Evolutionary conservation across 2,888 invertebrate genomes (phyloP).

Genomic region (Bombylius major): DNA sequence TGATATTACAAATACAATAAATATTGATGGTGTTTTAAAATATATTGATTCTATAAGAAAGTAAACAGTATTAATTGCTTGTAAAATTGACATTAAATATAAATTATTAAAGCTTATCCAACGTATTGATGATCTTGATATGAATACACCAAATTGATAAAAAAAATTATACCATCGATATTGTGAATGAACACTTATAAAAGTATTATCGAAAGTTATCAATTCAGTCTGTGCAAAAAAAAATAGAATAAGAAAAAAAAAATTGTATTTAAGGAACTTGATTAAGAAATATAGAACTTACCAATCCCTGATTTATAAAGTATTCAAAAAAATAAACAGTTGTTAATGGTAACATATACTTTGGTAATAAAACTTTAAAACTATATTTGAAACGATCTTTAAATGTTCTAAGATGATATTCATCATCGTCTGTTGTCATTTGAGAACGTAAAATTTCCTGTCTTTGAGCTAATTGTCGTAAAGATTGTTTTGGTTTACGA

Average conservation of each 20-base stretch:
- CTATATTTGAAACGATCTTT: constrained; percentile 40
- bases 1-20: constrained; percentile 50
- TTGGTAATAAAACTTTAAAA: constrained; percentile 36
- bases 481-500: constrained; percentile 24
- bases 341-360: constrained; percentile 63
- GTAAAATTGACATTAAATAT: constrained; percentile 58
- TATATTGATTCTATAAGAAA: constrained; percentile 50
- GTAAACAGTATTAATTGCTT: constrained; percentile 50
- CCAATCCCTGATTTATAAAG: constrained; percentile 78
- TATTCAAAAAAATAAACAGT: constrained; percentile 74
- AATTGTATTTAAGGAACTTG: not conserved
- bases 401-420: constrained; percentile 29
- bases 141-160: constrained; percentile 73
- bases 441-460: constrained; percentile 15
- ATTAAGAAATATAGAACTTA: constrained; percentile 28
- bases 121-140: constrained; percentile 70
- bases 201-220: constrained; percentile 52
- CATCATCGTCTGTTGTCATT: constrained; percentile 23
- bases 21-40: constrained; percentile 51
- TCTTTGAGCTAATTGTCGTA: too few relatives aligned
- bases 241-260: constrained; percentile 1
- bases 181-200: constrained; percentile 47
- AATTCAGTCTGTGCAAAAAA: constrained; percentile 53
- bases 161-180: constrained; percentile 72
- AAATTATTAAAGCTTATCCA: constrained; percentile 50